These are phyloP conservation scores for Rhyacophila brunnea DNA, from an alignment of 1,140 invertebrate species.

Conservation along the genomic window DNA sequence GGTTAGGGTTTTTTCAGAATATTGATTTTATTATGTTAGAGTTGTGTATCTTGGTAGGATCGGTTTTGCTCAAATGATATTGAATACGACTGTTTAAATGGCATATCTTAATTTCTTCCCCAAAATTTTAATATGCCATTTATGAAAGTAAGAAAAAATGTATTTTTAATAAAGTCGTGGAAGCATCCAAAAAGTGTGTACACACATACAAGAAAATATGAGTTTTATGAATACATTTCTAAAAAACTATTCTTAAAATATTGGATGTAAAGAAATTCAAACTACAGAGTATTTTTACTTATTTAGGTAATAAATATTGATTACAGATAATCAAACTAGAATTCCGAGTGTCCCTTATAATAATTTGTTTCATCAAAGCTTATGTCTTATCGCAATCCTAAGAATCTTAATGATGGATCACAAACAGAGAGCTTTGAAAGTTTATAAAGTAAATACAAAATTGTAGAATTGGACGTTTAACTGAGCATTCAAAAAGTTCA, in stretches of 20 bases:
- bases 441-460: constrained; percentile 33
- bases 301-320: constrained; percentile 17
- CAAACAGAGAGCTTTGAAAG: constrained; percentile 30
- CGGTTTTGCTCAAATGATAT: not conserved
- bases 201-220: constrained; percentile 30
- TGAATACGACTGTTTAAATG: constrained; percentile 12
- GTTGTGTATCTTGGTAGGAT: too few relatives aligned
- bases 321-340: constrained; percentile 31
- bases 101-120: constrained; percentile 35
- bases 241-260: constrained; percentile 25
- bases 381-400: constrained; percentile 31
- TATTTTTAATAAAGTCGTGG: constrained; percentile 29
- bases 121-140: constrained; percentile 35
- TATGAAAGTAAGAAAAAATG: constrained; percentile 16
- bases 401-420: constrained; percentile 27
- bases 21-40: too few relatives aligned
- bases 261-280: constrained; percentile 31
- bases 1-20: too few relatives aligned
- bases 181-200: constrained; percentile 32
- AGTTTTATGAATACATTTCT: constrained; percentile 23
- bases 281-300: constrained; percentile 27
- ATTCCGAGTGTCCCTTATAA: constrained; percentile 26
- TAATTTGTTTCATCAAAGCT: constrained; percentile 29
- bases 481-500: constrained; percentile 34
- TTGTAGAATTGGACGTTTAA: constrained; percentile 37